Base-by-base conservation (phyloP, 2,113 vertebrate genomes). In the Nematolebias whitei region DNA sequence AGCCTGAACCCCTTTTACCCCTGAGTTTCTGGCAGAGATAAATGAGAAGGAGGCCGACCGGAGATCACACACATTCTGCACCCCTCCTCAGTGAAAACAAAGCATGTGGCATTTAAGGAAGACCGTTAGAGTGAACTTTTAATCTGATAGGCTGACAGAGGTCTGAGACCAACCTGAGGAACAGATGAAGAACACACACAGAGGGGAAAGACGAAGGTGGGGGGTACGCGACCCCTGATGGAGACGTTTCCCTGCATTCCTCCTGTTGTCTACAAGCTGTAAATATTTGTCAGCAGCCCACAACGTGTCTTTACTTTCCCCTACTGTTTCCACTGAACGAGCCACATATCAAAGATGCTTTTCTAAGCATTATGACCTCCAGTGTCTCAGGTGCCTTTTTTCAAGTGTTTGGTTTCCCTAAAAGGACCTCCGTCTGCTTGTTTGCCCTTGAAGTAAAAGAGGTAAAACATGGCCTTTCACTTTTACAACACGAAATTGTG, bases 391-490 rank as follows among this genome's bases (percentile, higher is more conserved):
- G 76, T 82, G 74, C 43, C 64, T 84, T 85, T 85, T 71, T 79
- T 68, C 62, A 66, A 71, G 76, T 86, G 79, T 86, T 88, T 88
- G 83, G 81, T 86, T 87, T 86, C 76, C 68, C 70, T 56, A 78
- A 81, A 79, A 70, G 55, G 68, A 76, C 78, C 80, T 84, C 85
- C 47, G 41, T 73, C 63, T 66, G 63, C 85, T 82, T 89, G 85
- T 89, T 87, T 90, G 78, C 85, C 76, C 74, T 82, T 87, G 63
- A 82, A 82, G 77, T 88, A 84, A 87, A 35, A 87, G 78, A 88
- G 87, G 79, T 85, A 85, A 91, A 90, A 90, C 88, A 88, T 85
- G 88, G 88, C 90, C 85, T 90, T 91, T 90, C 84, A 86, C 85
- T 90, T 91, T 90, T 89, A 91, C 85, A 90, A 88, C 87, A 89